phyloP scores from a whole-genome alignment of 2,797 vertebrate species.

The Knipowitschia caucasica region DNA sequence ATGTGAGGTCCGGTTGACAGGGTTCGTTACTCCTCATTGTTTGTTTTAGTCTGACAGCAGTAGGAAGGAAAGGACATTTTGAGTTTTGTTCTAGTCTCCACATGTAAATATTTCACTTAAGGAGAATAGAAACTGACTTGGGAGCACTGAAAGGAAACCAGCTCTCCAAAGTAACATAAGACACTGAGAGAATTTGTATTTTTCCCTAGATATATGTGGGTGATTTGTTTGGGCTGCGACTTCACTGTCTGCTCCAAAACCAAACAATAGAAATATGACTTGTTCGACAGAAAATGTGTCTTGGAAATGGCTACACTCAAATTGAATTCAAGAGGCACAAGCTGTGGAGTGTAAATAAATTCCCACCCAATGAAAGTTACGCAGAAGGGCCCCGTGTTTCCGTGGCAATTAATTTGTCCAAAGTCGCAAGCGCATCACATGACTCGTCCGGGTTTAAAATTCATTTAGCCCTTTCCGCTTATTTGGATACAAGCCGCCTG shows the following conservation, averaged over 20 bases:
- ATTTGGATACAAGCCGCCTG: conserved; percentile 12
- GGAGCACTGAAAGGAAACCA: neutral
- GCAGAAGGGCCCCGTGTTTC: conserved; percentile 18
- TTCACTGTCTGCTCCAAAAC: conserved; percentile 6
- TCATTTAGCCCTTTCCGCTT: conserved; percentile 21
- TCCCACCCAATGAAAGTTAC: conserved; percentile 39
- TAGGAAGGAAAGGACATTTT: no score
- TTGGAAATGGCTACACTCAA: conserved; percentile 36
- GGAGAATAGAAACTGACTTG: neutral
- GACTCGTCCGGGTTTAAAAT: conserved; percentile 30
- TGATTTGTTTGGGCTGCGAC: neutral
- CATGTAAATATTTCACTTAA: neutral
- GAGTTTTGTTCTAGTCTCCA: no score
- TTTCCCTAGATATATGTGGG: neutral
- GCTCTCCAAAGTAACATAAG: neutral
- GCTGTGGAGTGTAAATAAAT: conserved; percentile 62
- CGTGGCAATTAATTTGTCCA: conserved; percentile 32
- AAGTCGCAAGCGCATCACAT: conserved; percentile 17
- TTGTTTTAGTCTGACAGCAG: no score
- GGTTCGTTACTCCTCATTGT: no score
- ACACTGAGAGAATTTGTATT: conserved; percentile 3
- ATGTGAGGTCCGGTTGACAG: no score
- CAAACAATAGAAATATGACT: conserved; percentile 36
- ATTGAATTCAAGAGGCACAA: conserved; percentile 48
- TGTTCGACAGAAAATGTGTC: conserved; percentile 21